phyloP scores from a whole-genome alignment of 2,113 vertebrate genomes.

The Hypanus sabinus region DNA sequence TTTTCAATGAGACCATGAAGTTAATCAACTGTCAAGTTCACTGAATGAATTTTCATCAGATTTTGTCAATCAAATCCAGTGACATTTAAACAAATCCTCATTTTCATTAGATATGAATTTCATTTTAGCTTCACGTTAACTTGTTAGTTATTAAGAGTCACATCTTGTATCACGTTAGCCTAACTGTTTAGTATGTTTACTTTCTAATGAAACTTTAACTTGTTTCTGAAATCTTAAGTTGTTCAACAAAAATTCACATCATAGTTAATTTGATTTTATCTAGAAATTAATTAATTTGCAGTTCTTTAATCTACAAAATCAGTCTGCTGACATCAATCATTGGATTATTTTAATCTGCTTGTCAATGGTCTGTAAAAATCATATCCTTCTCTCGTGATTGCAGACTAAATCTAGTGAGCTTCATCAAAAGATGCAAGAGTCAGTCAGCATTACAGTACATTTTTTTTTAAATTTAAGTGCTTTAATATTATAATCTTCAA shows the following conservation, averaged over 20 bases:
- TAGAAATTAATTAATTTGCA: background rate
- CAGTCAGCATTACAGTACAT: background rate
- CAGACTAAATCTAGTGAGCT: background rate
- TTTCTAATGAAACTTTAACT: background rate
- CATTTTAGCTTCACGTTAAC: background rate
- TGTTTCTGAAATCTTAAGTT: background rate
- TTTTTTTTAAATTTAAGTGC: background rate
- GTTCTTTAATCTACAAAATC: background rate
- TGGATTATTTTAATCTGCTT: constrained; percentile 5
- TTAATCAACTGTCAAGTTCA: background rate
- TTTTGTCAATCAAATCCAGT: background rate
- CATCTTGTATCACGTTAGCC: background rate
- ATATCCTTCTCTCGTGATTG: background rate
- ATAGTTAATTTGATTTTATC: background rate
- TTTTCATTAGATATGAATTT: background rate
- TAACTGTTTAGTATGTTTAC: background rate
- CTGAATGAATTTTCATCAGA: background rate
- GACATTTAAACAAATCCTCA: background rate
- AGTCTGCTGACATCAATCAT: background rate
- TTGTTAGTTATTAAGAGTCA: background rate
- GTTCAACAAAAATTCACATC: background rate
- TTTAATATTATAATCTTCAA: background rate
- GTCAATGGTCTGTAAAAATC: background rate
- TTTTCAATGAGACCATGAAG: too few relatives aligned
- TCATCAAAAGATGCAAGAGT: background rate